phyloP scores from a whole-genome alignment of 2,888 invertebrate genomes.

The Gryllus longicercus region DNA sequence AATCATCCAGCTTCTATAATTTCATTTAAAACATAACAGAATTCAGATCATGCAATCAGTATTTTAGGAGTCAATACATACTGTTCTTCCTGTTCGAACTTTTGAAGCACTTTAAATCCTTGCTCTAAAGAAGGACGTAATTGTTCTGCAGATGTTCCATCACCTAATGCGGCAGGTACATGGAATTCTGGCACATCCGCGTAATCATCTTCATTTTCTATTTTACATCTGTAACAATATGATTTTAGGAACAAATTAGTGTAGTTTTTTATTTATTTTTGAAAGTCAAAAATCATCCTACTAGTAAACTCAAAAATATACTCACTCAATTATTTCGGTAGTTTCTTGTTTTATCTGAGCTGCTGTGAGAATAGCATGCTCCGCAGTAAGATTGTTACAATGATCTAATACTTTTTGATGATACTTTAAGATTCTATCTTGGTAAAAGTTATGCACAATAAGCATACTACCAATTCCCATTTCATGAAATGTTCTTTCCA shows the following conservation, averaged over 20 bases:
- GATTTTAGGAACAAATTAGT: background rate
- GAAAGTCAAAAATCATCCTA: background rate
- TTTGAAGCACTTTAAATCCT: background rate
- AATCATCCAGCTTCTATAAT: too few species aligned
- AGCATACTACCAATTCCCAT: conserved; percentile 58
- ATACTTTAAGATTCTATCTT: conserved; percentile 46
- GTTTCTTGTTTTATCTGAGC: background rate
- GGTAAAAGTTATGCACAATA: conserved; percentile 58
- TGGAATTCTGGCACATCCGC: background rate
- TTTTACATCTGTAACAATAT: background rate
- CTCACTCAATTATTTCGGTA: background rate
- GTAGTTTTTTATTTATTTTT: background rate
- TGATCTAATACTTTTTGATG: conserved; percentile 44
- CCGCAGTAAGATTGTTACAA: conserved; percentile 43
- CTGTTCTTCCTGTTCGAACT: background rate
- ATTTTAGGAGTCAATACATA: background rate
- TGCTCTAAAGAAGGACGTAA: background rate
- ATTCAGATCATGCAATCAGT: too few species aligned
- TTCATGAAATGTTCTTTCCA: conserved; percentile 60
- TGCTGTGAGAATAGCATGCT: conserved; percentile 40
- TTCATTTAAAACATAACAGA: too few species aligned
- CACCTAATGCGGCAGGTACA: background rate
- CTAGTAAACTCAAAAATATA: background rate
- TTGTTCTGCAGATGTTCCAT: background rate
- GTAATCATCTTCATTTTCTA: background rate